These are phyloP conservation scores for Meiosimyza platycephala DNA, from an alignment of 2,888 invertebrate species.

Conservation along the genomic window DNA sequence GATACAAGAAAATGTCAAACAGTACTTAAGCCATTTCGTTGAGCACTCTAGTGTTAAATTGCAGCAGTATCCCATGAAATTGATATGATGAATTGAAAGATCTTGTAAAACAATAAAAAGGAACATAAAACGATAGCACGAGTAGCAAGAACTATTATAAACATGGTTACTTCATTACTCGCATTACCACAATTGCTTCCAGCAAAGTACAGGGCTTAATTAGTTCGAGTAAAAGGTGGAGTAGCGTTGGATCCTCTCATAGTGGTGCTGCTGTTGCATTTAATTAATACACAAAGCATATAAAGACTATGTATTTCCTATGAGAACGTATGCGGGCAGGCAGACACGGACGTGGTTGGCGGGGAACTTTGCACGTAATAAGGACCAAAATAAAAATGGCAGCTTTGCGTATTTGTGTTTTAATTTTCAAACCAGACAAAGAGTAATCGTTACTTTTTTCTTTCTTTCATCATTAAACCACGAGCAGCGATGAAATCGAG, in stretches of 20 bases:
- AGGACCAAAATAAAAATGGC: too few relatives aligned
- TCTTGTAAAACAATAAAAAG: not conserved
- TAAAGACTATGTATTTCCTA: not conserved
- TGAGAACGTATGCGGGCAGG: not conserved
- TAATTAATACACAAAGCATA: slow-evolving; percentile 17
- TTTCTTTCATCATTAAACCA: not conserved
- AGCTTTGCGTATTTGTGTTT: too few relatives aligned
- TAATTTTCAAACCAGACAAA: too few relatives aligned
- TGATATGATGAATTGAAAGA: too few relatives aligned
- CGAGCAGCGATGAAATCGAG: not conserved
- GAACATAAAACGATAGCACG: slow-evolving; percentile 11
- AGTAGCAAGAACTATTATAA: slow-evolving; percentile 17
- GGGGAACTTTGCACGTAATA: too few relatives aligned
- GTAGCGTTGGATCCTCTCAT: not conserved
- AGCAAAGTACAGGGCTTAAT: slow-evolving; percentile 11
- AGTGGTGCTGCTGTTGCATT: slow-evolving; percentile 5
- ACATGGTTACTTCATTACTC: slow-evolving; percentile 6
- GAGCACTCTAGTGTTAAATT: too few relatives aligned
- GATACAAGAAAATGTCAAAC: too few relatives aligned
- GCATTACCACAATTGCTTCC: not conserved
- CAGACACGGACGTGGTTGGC: not conserved
- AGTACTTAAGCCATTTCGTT: too few relatives aligned
- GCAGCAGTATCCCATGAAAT: too few relatives aligned
- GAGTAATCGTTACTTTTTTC: not conserved
- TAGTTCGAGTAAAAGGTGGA: not conserved